Conservation (phyloP, 1,140 invertebrate genomes). For the Kradibia gibbosae region DNA sequence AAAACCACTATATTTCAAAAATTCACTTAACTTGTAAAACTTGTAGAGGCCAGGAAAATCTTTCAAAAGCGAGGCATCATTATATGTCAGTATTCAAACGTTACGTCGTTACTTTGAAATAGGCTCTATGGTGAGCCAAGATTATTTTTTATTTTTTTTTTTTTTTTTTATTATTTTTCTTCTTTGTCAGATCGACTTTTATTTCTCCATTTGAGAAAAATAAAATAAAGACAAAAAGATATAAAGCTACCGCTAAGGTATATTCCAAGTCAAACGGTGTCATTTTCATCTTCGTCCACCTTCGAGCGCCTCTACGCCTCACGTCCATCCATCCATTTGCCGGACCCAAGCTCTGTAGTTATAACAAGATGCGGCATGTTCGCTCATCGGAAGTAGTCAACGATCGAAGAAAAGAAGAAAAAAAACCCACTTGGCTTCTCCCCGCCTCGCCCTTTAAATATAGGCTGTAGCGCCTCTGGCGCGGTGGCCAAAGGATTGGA, state of each 20-base stretch:
- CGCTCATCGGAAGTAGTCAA: slow-evolving; percentile 55
- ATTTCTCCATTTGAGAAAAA: slow-evolving; percentile 11
- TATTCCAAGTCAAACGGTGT: slow-evolving; percentile 34
- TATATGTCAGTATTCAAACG: slow-evolving; percentile 27
- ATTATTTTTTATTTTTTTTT: too few relatives aligned
- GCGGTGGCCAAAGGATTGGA: slow-evolving; percentile 66
- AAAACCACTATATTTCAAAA: slow-evolving; percentile 19
- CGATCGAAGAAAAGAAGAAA: slow-evolving; percentile 53
- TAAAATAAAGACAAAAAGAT: too few relatives aligned
- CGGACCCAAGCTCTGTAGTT: slow-evolving; percentile 29
- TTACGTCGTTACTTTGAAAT: slow-evolving; percentile 36
- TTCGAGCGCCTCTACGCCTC: slow-evolving; percentile 29
- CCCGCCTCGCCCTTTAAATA: slow-evolving; percentile 58
- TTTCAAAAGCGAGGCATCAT: slow-evolving; percentile 16
- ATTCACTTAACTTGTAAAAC: slow-evolving; percentile 5
- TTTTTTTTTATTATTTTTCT: too few relatives aligned
- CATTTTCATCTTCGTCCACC: slow-evolving; percentile 39
- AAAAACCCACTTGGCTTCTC: slow-evolving; percentile 30
- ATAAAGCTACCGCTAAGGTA: slow-evolving; percentile 24
- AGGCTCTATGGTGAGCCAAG: not conserved
- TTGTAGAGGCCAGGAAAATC: not conserved
- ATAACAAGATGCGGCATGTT: slow-evolving; percentile 47
- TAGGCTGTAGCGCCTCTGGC: slow-evolving; percentile 55
- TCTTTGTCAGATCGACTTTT: slow-evolving; percentile 3
- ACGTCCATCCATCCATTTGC: slow-evolving; percentile 32